phyloP scores from a whole-genome alignment of 2,888 invertebrate genomes.

The Apamea sordens region DNA sequence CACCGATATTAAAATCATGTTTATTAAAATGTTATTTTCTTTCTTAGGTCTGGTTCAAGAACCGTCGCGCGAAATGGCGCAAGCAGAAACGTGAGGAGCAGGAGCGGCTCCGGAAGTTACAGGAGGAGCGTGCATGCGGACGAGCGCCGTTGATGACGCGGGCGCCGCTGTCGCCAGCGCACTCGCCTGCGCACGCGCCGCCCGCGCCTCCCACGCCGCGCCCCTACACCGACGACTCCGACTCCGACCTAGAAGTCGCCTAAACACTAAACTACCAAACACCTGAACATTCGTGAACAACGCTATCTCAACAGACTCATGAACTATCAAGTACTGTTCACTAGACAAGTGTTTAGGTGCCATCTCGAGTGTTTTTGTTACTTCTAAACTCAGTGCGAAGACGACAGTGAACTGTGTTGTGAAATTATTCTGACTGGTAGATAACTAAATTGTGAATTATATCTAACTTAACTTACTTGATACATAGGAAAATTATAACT shows the following conservation, averaged over 20 bases:
- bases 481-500: conserved; percentile 51
- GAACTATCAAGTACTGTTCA: conserved; percentile 36
- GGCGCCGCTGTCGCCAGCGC: conserved; percentile 72
- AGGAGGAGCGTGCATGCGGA: conserved; percentile 93
- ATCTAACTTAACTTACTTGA: conserved; percentile 59
- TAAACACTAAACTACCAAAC: conserved; percentile 77
- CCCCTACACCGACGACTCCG: conserved; percentile 92
- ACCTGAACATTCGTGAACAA: conserved; percentile 26
- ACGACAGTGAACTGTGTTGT: conserved; percentile 49
- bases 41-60: conserved; percentile 98
- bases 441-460: conserved; percentile 59
- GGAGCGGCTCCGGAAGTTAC: conserved; percentile 94
- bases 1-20: background rate
- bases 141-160: conserved; percentile 80
- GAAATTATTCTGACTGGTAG: conserved; percentile 52
- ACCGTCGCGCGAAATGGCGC: conserved; percentile 98
- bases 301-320: conserved; percentile 31
- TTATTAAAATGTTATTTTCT: conserved; percentile 38
- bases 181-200: conserved; percentile 72
- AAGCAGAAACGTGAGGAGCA: conserved; percentile 98
- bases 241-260: conserved; percentile 95
- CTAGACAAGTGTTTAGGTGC: conserved; percentile 33
- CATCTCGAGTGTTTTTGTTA: conserved; percentile 46
- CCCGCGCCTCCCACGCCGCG: conserved; percentile 80
- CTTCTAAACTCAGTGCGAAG: conserved; percentile 39